phyloP scores from a whole-genome alignment of 2,888 invertebrate species.

The Punctoribates punctum region DNA sequence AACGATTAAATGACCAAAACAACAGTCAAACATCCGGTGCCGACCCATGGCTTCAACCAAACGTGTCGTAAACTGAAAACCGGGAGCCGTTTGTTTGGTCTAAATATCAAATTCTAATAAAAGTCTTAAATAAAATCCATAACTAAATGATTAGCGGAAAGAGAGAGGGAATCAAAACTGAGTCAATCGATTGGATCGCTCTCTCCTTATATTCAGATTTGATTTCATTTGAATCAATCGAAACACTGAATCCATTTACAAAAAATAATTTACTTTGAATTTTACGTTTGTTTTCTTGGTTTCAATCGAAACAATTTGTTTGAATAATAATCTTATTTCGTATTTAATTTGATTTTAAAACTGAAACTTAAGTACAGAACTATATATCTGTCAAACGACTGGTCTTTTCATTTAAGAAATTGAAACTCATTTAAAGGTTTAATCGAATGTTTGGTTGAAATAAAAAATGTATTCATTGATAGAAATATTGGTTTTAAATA shows the following conservation, averaged over 20 bases:
- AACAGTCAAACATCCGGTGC: slow-evolving; percentile 24
- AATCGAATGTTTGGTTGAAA: background rate
- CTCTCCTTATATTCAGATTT: background rate
- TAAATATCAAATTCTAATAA: slow-evolving; percentile 12
- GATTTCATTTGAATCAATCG: background rate
- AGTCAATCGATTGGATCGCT: slow-evolving; percentile 16
- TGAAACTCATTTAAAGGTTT: background rate
- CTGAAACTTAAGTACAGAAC: background rate
- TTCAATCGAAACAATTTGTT: background rate
- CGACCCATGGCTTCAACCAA: background rate
- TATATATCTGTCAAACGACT: too few relatives aligned
- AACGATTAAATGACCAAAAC: slow-evolving; percentile 33
- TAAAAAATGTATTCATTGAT: background rate
- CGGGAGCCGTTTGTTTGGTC: slow-evolving; percentile 23
- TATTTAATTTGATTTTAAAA: background rate
- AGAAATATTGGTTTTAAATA: background rate
- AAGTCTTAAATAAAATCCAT: slow-evolving; percentile 14
- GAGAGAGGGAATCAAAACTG: slow-evolving; percentile 21
- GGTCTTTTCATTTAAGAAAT: background rate
- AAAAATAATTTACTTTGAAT: background rate
- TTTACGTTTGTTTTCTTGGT: background rate
- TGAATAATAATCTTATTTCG: background rate
- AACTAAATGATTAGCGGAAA: background rate
- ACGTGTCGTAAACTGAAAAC: slow-evolving; percentile 7
- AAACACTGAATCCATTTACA: background rate